A percentile compares a stretch with the other conserved stretches of the same genome.
Conservation (phyloP, 1,140 invertebrate species). For the Bicyclus anynana region DNA sequence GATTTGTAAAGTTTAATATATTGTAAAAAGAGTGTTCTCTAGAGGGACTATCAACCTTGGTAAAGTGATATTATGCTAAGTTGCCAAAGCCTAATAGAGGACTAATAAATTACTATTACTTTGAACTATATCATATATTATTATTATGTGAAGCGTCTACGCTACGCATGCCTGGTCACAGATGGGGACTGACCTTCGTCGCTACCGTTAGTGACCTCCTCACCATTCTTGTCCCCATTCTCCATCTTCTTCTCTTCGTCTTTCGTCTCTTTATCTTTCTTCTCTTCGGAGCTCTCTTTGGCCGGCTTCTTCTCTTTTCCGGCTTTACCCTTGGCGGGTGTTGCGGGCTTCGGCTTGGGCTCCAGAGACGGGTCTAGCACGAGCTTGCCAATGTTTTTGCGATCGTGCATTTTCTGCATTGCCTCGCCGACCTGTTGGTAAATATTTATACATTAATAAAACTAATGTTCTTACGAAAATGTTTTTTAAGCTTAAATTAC, state of each 20-base stretch:
- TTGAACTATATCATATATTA: background rate
- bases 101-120: background rate
- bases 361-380: conserved; percentile 88
- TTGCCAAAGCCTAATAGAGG: background rate
- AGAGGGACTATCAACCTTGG: too few relatives aligned
- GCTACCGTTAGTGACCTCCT: conserved; percentile 75
- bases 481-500: too few relatives aligned
- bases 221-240: conserved; percentile 72
- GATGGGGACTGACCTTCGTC: conserved; percentile 73
- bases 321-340: conserved; percentile 84
- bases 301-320: conserved; percentile 83
- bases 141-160: conserved; percentile 39
- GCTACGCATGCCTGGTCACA: conserved; percentile 69
- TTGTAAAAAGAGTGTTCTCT: too few relatives aligned
- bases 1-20: too few relatives aligned
- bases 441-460: background rate
- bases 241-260: conserved; percentile 80
- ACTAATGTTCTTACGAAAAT: too few relatives aligned
- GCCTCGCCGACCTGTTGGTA: conserved; percentile 85
- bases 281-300: conserved; percentile 82
- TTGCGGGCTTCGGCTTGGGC: conserved; percentile 86
- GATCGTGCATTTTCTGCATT: conserved; percentile 95
- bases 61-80: background rate
- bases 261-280: conserved; percentile 82
- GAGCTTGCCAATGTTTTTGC: conserved; percentile 94